Percentiles rank a stretch among this genome's conserved stretches.
Evolutionary conservation across 2,113 vertebrate genomes (phyloP).

Genomic region (Cromileptes altivelis): DNA sequence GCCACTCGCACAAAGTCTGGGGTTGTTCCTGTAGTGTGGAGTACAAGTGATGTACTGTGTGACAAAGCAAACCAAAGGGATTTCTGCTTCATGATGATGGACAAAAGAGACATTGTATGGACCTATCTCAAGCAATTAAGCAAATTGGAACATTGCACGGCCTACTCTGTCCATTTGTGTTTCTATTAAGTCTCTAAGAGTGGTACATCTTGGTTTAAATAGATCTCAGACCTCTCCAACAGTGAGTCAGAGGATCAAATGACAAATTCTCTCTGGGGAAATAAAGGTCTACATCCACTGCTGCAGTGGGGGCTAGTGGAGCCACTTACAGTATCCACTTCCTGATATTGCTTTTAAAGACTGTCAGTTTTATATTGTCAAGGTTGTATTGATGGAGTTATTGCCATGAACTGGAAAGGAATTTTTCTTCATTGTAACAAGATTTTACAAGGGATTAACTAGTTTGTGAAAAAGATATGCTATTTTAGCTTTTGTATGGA

Average conservation of each 20-base stretch:
- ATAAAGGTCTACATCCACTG: constrained; percentile 18
- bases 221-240: constrained; percentile 12
- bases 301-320: constrained; percentile 11
- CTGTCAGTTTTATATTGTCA: constrained; percentile 16
- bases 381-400: constrained; percentile 1
- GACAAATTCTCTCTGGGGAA: constrained; percentile 28
- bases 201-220: neutral
- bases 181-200: neutral
- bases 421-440: constrained; percentile 32
- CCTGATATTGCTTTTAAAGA: constrained; percentile 16
- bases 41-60: neutral
- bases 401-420: constrained; percentile 37
- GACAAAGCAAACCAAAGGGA: constrained; percentile 26
- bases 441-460: constrained; percentile 39
- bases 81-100: constrained; percentile 6
- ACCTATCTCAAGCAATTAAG: neutral
- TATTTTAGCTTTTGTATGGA: constrained; percentile 55
- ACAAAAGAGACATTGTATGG: neutral
- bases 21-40: neutral
- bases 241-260: constrained; percentile 12
- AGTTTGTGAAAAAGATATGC: constrained; percentile 12
- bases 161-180: neutral
- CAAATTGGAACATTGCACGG: neutral
- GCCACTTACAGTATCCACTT: constrained; percentile 24
- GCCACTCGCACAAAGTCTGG: constrained; percentile 14